Percentiles rank a stretch among this genome's conserved stretches.
These are phyloP conservation scores for Petrocephalus zakoni DNA, from an alignment of 2,113 vertebrate species.

Conservation along the genomic window DNA sequence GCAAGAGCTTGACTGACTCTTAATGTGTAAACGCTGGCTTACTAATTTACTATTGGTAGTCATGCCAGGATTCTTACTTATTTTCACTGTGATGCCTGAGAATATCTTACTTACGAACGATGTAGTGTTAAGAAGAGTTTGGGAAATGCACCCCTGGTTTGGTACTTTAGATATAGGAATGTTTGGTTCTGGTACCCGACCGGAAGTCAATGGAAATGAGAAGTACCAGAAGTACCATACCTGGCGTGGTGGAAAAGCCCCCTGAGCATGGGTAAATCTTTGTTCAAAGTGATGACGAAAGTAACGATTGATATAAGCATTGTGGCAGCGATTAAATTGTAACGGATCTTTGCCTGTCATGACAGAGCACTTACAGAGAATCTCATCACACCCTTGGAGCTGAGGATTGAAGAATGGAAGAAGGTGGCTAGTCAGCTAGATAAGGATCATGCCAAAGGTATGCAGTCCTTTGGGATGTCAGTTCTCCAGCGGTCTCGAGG, in stretches of 20 bases:
- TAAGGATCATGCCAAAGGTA: slow-evolving; percentile 77
- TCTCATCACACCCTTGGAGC: slow-evolving; percentile 65
- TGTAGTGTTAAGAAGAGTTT: too few species aligned
- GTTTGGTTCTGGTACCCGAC: neutral
- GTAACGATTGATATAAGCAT: neutral
- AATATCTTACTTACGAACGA: too few species aligned
- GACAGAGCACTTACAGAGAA: slow-evolving; percentile 67
- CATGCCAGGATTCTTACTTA: neutral
- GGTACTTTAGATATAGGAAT: neutral
- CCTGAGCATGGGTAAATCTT: neutral
- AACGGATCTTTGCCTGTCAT: neutral
- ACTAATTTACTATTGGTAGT: neutral
- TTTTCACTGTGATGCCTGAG: neutral
- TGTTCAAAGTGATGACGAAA: neutral
- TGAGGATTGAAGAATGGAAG: slow-evolving; percentile 75
- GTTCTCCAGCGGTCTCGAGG: neutral
- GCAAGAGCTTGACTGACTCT: neutral
- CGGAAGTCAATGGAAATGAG: neutral
- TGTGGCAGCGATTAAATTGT: neutral
- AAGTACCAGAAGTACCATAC: neutral
- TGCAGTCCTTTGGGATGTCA: neutral
- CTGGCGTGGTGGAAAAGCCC: neutral
- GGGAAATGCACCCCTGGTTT: too few species aligned
- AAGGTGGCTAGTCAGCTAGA: slow-evolving; percentile 70
- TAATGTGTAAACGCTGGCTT: neutral